These are phyloP conservation scores for Tenualosa ilisha DNA, from an alignment of 2,797 vertebrate genomes.

Conservation along the genomic window DNA sequence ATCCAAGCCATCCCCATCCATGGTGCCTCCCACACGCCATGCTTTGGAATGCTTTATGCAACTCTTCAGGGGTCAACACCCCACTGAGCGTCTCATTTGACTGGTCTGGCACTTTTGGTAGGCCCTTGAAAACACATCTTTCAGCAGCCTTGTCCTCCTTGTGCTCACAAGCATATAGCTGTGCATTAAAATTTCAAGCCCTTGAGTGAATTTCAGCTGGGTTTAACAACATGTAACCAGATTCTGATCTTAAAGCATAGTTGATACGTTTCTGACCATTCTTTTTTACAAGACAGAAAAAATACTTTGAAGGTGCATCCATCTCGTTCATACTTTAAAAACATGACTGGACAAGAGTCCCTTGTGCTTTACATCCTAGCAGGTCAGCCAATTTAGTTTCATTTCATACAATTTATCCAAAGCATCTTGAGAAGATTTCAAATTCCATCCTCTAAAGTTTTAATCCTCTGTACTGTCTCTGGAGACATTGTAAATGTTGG, in stretches of 20 bases:
- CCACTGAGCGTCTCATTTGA: background rate
- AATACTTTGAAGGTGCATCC: too few species aligned
- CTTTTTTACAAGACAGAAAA: too few species aligned
- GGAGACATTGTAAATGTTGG: too few species aligned
- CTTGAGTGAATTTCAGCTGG: background rate
- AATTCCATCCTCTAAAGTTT: too few species aligned
- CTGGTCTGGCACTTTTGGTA: background rate
- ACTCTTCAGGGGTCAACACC: background rate
- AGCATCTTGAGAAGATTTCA: too few species aligned
- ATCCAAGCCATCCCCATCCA: background rate
- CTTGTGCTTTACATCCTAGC: too few species aligned
- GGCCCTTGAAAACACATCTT: background rate
- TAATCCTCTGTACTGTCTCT: too few species aligned
- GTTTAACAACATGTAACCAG: too few species aligned
- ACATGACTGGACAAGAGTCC: background rate
- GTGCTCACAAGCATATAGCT: background rate
- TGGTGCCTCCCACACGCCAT: background rate
- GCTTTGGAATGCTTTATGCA: background rate
- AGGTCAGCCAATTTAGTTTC: too few species aligned
- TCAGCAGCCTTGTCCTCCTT: background rate
- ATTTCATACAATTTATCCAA: too few species aligned
- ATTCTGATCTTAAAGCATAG: too few species aligned
- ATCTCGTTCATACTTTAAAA: background rate
- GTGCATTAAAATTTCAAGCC: background rate
- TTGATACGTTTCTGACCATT: too few species aligned